Conservation (phyloP, 2,113 vertebrate genomes). For the Acrocephalus kingi region DNA sequence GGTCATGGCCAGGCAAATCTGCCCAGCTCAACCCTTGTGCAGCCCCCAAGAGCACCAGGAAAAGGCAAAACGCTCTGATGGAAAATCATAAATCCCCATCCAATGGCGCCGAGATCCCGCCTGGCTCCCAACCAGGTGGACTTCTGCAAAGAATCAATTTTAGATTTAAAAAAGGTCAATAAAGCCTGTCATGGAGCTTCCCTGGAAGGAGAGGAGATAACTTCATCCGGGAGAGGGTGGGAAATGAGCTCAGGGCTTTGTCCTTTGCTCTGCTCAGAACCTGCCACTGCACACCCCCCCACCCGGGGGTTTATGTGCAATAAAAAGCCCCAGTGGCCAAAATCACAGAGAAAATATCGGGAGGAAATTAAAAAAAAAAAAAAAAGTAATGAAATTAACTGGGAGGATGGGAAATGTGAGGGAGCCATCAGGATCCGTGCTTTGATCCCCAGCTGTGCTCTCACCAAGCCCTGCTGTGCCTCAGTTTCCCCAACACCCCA, state of each 20-base stretch:
- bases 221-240: not conserved
- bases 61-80: not conserved
- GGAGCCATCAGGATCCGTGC: not conserved
- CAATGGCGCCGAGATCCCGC: fast-evolving
- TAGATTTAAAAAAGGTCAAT: conserved; percentile 43
- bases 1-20: fast-evolving
- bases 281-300: not conserved
- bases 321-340: not conserved
- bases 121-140: not conserved
- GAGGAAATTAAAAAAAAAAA: not conserved
- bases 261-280: not conserved
- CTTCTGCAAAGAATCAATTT: conserved; percentile 12
- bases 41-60: not conserved
- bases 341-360: fast-evolving
- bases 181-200: not conserved
- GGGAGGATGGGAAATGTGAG: not conserved
- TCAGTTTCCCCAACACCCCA: not conserved
- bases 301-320: too few relatives aligned
- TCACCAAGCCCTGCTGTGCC: not conserved
- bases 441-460: not conserved
- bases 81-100: not conserved
- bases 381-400: fast-evolving
- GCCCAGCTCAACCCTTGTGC: not conserved
- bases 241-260: not conserved
- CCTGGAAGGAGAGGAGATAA: not conserved